These are phyloP conservation scores for Megalops cyprinoides DNA, from an alignment of 2,797 vertebrate genomes.

Conservation along the genomic window DNA sequence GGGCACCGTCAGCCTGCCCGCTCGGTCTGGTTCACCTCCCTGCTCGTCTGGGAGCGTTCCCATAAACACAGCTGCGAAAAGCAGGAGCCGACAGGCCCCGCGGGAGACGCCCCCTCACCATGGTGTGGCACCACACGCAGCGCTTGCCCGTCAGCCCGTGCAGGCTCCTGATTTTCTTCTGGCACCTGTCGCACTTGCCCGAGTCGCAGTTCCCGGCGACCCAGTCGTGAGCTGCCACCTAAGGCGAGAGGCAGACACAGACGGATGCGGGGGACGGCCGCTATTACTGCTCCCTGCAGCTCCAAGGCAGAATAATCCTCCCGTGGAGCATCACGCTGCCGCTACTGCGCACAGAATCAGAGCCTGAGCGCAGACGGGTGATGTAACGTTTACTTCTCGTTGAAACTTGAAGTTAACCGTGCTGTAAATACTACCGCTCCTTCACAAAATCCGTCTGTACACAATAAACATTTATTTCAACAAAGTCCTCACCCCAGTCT, in stretches of 20 bases:
- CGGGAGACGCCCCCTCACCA: constrained; percentile 70
- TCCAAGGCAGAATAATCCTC: background rate
- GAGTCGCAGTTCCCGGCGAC: constrained; percentile 87
- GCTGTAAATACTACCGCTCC: too few relatives aligned
- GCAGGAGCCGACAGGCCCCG: background rate
- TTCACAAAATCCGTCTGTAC: too few relatives aligned
- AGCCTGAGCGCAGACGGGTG: background rate
- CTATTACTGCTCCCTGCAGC: background rate
- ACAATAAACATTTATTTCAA: too few relatives aligned
- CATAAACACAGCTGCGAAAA: background rate
- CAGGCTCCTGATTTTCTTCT: constrained; percentile 90
- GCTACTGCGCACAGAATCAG: background rate
- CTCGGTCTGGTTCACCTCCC: background rate
- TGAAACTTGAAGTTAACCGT: too few relatives aligned
- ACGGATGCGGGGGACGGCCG: background rate
- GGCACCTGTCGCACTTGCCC: constrained; percentile 84
- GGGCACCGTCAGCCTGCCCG: too few relatives aligned
- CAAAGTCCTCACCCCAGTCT: constrained; percentile 81
- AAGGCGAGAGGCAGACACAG: constrained; percentile 32
- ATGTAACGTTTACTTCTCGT: background rate
- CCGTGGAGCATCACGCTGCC: background rate
- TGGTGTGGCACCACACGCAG: constrained; percentile 91
- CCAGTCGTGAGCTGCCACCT: constrained; percentile 87
- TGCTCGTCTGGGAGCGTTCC: background rate
- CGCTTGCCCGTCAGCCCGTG: constrained; percentile 86